Conservation (phyloP, 2,888 invertebrate genomes). For the Lasioglossum zephyrum region DNA sequence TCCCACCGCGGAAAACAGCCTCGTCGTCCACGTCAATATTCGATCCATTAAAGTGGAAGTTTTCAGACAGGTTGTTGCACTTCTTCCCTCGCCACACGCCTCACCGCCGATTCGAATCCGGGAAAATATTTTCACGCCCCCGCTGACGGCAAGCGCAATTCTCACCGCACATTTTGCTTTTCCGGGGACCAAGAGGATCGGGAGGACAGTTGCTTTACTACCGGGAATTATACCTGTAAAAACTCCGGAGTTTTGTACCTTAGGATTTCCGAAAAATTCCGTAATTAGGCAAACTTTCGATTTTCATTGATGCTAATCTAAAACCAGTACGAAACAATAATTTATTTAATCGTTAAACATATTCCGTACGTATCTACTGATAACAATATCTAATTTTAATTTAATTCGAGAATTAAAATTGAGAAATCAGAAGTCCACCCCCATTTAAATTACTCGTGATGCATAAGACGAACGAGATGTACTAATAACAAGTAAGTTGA, state of each 20-base stretch:
- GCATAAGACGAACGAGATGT: neutral
- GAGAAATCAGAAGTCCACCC: too few species aligned
- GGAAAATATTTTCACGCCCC: slow-evolving; percentile 42
- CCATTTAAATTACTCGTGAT: neutral
- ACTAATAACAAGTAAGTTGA: neutral
- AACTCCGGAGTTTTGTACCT: neutral
- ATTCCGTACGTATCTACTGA: neutral
- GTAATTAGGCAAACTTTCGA: too few species aligned
- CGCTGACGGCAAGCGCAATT: neutral
- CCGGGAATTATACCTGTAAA: neutral
- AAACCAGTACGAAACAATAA: neutral
- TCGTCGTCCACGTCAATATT: slow-evolving; percentile 53
- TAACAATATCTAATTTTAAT: neutral
- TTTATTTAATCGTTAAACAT: too few species aligned
- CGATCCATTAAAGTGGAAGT: slow-evolving; percentile 66
- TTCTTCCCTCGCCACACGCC: neutral
- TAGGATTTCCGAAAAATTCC: neutral
- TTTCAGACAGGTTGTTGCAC: slow-evolving; percentile 51
- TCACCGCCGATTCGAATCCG: slow-evolving; percentile 29
- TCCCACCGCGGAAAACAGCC: slow-evolving; percentile 41
- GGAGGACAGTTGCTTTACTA: neutral
- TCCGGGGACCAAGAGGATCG: neutral
- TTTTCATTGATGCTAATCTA: neutral
- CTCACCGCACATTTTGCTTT: neutral
- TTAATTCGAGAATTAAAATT: too few species aligned